These are phyloP conservation scores for Caenorhabditis imperialis DNA, from an alignment of 2,888 invertebrate species.

Conservation along the genomic window DNA sequence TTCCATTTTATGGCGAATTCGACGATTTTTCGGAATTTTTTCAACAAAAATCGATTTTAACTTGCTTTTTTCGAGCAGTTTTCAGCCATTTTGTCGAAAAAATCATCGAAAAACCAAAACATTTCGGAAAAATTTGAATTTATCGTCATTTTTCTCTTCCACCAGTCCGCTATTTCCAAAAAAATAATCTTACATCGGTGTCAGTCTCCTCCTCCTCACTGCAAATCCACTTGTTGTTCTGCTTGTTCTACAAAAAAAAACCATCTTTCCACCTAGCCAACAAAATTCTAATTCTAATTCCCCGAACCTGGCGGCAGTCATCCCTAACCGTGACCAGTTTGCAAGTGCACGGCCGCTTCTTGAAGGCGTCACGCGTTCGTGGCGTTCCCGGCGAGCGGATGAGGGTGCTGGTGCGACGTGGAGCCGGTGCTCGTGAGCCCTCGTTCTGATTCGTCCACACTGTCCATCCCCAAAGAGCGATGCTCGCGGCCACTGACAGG, in stretches of 20 bases:
- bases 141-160: too few species aligned
- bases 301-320: conserved; percentile 31
- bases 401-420: neutral
- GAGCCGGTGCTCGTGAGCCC: neutral
- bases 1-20: too few species aligned
- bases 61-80: too few species aligned
- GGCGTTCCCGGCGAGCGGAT: conserved; percentile 34
- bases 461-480: conserved; percentile 31
- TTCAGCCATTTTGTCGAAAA: too few species aligned
- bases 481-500: conserved; percentile 17
- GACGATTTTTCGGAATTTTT: too few species aligned
- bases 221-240: conserved; percentile 14
- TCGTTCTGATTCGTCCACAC: conserved; percentile 5
- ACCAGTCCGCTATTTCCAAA: too few species aligned
- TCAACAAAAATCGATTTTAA: too few species aligned
- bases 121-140: too few species aligned
- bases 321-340: conserved; percentile 19
- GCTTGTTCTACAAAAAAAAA: conserved; percentile 11
- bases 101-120: too few species aligned
- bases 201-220: conserved; percentile 48
- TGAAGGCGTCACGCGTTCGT: conserved; percentile 16
- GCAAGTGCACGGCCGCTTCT: conserved; percentile 27
- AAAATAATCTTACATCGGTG: conserved; percentile 30
- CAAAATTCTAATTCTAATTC: too few species aligned
- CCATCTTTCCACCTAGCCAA: neutral